Evolutionary conservation across 2,113 vertebrate genomes (phyloP), one percentile per base, ranked within the genome.

Genomic region (Amazona vittata): DNA sequence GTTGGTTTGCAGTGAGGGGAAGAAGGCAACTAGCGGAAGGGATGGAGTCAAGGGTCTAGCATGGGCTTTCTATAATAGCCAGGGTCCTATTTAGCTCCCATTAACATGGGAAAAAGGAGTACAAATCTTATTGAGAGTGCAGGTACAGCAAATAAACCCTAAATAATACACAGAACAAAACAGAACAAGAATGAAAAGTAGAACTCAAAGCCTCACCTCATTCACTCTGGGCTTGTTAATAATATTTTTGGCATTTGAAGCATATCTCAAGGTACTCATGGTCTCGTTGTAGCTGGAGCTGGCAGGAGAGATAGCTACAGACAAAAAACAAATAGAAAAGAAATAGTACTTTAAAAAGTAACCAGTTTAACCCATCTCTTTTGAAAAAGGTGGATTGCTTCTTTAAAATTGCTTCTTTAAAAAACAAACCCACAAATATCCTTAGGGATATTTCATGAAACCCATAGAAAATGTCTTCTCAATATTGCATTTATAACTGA

Each of bases 171-270:
- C 15, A 44, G 8, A 63, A 49, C 17, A 62, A 80, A 86, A 59
- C 3, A 4, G 41, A 59, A 62, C 22, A 75, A 79, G 65, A 87
- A 78, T 14, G 17, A 93, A 79, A 81, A 78, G 31, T n/a, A 90
- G n/a, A 87, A 91, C 33, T 60, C 39, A 73, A 70, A 50, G 53
- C 49, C 98, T 98, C 74, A 99, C 99, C 99, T 99, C 99, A 96
- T 99, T 99, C 94, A 99, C 98, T 62, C 98, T 98, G 26, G 99
- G 99, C 96, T 99, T 99, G 96, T 99, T 99, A 97, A 99, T 98
- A 84, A 99, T 99, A 94, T 99, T 99, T 97, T 99, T 99, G 87
- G 99, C 99, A 83, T 98, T 99, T 71, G 99, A 99, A 44, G 99
- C 99, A 14, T 99, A 99, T 97, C 99, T 99, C 93, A 99, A 97